Evolutionary conservation across 2,888 invertebrate species (phyloP), one percentile per base, ranked within the genome.

Genomic region (Torymus auratus): DNA sequence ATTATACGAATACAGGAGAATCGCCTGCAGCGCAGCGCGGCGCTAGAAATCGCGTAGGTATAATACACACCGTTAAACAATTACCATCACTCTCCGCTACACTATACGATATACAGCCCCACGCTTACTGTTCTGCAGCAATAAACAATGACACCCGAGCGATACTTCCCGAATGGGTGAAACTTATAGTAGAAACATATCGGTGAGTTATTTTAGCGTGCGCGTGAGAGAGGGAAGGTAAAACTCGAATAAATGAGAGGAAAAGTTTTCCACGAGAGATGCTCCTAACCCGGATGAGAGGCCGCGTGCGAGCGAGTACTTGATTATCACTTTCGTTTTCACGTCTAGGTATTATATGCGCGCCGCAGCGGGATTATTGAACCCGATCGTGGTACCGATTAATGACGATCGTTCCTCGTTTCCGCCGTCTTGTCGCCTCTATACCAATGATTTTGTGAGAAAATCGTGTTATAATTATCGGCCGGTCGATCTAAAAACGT

Each of bases 301-400:
- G 50, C 50, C 3, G 28, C 28, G 28, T 2, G 28, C 28, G 41
- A 5, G 41, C 41, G 41, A 41, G 41, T 41, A 52, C n/a, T 70
- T 13, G 62, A 64, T 69, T 62, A 70, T 71, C 15, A 78, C 71
- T 78, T 78, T 78, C 77, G 58, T 78, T 65, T 71, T 78, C 52
- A 7, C 28, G 65, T 14, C 20, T 20, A 20, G 77, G n/a, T n/a
- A n/a, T n/a, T n/a, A 12, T 50, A 53, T 61, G 61, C 69, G 52
- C 20, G 50, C 14, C 1, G 1, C 20, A 1, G 41, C 20, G 7
- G 17, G 69, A 77, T 41, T 64, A 14, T 70, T 62, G 76, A 69
- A 64, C 50, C 67, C 50, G 2, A 62, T 55, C 55, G 14, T 7
- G 41, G 5, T 41, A 10, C 20, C 17, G 41, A 53, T 77, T 23